phyloP scores from a whole-genome alignment of 2,888 invertebrate species.

The Acleris cristana region DNA sequence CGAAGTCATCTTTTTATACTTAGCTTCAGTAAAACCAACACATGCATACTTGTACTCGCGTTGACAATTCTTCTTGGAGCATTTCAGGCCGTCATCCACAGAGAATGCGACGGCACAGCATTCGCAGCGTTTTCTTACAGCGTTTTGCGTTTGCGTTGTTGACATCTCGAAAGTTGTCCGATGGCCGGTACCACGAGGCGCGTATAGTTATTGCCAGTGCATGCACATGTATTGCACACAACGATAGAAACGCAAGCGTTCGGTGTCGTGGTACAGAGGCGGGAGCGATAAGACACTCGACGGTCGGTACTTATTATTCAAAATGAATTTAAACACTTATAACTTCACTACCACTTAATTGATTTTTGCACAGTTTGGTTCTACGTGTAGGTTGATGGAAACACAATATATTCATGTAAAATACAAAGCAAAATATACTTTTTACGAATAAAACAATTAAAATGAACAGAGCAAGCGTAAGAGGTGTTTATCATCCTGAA shows the following conservation, averaged over 20 bases:
- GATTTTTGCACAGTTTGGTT: background rate
- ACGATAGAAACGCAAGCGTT: background rate
- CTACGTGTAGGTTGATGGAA: background rate
- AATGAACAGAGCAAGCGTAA: background rate
- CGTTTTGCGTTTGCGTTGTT: background rate
- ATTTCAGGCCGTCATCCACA: background rate
- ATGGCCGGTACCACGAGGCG: constrained; percentile 1
- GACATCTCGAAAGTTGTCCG: background rate
- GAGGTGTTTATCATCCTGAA: background rate
- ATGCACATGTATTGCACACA: background rate
- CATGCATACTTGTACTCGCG: background rate
- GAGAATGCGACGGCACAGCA: background rate
- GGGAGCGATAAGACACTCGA: background rate
- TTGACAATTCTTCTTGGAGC: background rate
- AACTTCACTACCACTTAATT: background rate
- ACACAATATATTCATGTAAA: background rate
- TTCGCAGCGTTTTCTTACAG: background rate
- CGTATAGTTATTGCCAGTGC: background rate
- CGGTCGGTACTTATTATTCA: background rate
- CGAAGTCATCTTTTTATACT: background rate
- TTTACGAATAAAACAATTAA: background rate
- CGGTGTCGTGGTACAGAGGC: background rate
- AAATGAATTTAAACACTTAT: background rate
- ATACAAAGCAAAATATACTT: background rate
- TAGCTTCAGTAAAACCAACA: background rate